Conservation (phyloP, 2,888 invertebrate genomes). For the Drosophila anomelani region DNA sequence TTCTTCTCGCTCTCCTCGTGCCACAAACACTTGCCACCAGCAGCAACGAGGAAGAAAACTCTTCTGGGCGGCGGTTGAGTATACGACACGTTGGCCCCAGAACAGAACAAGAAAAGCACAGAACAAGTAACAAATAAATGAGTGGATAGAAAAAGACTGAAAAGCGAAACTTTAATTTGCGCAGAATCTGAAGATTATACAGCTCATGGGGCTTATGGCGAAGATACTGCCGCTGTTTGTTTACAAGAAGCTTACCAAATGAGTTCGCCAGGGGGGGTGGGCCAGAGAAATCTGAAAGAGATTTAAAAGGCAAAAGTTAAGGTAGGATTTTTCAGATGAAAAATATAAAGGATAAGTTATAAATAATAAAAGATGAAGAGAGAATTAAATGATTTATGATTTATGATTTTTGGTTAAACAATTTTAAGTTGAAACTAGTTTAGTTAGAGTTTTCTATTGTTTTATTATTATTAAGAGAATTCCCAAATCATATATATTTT, state of each 20-base stretch:
- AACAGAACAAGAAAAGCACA: constrained; percentile 23
- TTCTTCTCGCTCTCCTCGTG: constrained; percentile 50
- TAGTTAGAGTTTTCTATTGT: background rate
- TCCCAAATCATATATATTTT: background rate
- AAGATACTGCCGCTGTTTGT: constrained; percentile 23
- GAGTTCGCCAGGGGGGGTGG: background rate
- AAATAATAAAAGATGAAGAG: background rate
- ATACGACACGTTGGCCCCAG: constrained; percentile 69
- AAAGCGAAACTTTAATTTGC: constrained; percentile 36
- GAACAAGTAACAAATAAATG: constrained; percentile 14
- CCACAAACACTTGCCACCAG: constrained; percentile 29
- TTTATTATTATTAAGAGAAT: background rate
- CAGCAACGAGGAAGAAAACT: constrained; percentile 41
- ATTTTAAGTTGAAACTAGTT: background rate
- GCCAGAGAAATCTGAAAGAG: background rate
- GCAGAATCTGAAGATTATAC: constrained; percentile 30
- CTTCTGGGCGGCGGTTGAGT: constrained; percentile 59
- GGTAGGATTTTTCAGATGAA: background rate
- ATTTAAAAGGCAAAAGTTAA: constrained; percentile 5
- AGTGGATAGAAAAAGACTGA: constrained; percentile 9
- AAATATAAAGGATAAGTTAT: background rate
- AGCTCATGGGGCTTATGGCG: constrained; percentile 26
- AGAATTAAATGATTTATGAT: too few species aligned
- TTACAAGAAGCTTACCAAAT: constrained; percentile 30
- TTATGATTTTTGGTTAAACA: background rate